Evolutionary conservation across 1,140 invertebrate genomes (phyloP), one percentile per base, ranked within the genome.

Genomic region (Lanistes nyassanus): DNA sequence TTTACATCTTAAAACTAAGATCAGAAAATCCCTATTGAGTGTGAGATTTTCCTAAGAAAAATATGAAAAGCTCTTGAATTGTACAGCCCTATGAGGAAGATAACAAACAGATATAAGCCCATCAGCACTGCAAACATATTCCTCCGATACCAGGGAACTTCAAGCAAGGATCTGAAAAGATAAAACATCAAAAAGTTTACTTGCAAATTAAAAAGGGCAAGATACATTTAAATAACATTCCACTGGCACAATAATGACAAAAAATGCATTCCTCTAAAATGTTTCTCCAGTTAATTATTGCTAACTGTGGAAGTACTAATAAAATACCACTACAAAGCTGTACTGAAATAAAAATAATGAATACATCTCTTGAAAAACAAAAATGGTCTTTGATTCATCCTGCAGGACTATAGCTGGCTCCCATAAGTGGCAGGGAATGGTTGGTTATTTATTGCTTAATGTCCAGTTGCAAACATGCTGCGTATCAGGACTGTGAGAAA

Each of bases 91-190:
- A 89, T 80, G 37, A 80, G 67, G 53, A 83, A 76, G 34, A 89
- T 76, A 11, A 89, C 65, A 3, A 85, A 36, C 34, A 82, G 65
- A 75, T 89, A 89, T 0, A 83, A 68, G 29, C 82, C 36, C 80
- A 89, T 84, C 78, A 88, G 79, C 7, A 87, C 60, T 2, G 79
- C 36, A 79, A 88, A 88, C 79, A 83, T 86, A 78, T 89, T 81
- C 74, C 81, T 76, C 42, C 75, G 76, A 34, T 85, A 78, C 86
- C 87, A 89, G 9, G 85, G 36, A 16, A 58, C 19, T 6, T 23
- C 55, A 19, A 36, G 26, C 29, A 34, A 31, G 21, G 70, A 72
- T 37, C 70, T 72, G 70, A 7, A 60, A 31, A 60, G 23, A 60
- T 19, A 56, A 31, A 1, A 34, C 55, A 70, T 56, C 34, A 9